Conservation (phyloP, 2,888 invertebrate species). For the Agapostemon virescens region DNA sequence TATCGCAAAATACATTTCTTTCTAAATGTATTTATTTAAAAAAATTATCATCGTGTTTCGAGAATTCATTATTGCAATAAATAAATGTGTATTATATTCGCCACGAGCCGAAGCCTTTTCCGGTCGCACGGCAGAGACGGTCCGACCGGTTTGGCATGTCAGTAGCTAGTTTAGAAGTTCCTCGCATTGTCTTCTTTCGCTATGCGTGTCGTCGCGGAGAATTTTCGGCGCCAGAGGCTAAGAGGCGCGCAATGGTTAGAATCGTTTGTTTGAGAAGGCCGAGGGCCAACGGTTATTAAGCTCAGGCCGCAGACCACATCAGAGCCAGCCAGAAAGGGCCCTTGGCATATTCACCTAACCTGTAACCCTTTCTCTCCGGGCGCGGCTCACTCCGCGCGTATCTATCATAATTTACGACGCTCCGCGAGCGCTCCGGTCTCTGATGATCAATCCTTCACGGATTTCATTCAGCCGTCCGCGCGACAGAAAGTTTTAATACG, state of each 20-base stretch:
- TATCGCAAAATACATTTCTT: too few relatives aligned
- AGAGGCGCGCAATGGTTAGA: constrained; percentile 72
- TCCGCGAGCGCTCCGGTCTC: constrained; percentile 28
- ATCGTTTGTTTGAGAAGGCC: constrained; percentile 79
- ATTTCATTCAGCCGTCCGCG: constrained; percentile 33
- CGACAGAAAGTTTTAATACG: constrained; percentile 44
- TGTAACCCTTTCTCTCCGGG: constrained; percentile 54
- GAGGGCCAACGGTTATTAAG: constrained; percentile 79
- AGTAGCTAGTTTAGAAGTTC: neutral
- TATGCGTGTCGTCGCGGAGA: constrained; percentile 49
- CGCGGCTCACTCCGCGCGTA: constrained; percentile 46
- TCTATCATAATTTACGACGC: constrained; percentile 61
- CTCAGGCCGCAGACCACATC: constrained; percentile 79
- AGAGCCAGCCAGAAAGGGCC: constrained; percentile 74
- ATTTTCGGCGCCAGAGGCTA: constrained; percentile 59
- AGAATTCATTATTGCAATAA: too few relatives aligned
- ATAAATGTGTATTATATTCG: neutral
- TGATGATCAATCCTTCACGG: constrained; percentile 48
- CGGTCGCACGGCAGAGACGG: neutral
- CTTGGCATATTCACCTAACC: constrained; percentile 74
- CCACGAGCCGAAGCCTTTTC: neutral
- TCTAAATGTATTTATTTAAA: too few relatives aligned
- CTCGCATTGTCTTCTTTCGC: constrained; percentile 20
- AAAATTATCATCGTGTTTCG: too few relatives aligned
- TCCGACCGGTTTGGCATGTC: neutral